phyloP scores from a whole-genome alignment of 2,797 vertebrate genomes.

The Arnoldichthys spilopterus region DNA sequence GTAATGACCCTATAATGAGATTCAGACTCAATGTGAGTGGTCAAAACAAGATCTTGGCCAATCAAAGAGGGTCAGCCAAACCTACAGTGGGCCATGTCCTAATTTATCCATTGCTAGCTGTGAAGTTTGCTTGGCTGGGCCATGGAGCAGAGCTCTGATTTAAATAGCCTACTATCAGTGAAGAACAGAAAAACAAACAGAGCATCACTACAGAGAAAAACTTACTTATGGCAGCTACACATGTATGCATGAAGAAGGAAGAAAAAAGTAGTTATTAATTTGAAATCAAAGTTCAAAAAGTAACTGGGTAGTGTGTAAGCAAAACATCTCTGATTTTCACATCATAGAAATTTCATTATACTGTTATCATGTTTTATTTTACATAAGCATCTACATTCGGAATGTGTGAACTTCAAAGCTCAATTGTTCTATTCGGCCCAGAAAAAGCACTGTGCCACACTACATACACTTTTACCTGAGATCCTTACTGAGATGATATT shows the following conservation, averaged over 20 bases:
- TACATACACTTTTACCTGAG: slow-evolving; percentile 19
- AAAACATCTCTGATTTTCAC: not conserved
- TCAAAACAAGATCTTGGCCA: not conserved
- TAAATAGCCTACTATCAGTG: not conserved
- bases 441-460: not conserved
- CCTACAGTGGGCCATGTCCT: slow-evolving; percentile 10
- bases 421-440: too few species aligned
- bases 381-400: not conserved
- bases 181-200: too few species aligned
- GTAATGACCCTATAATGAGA: slow-evolving; percentile 1
- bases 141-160: not conserved
- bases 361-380: not conserved
- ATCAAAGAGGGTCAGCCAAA: not conserved
- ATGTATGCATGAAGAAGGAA: slow-evolving; percentile 11
- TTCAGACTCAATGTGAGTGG: not conserved
- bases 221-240: slow-evolving; percentile 51
- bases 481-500: slow-evolving; percentile 41
- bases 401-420: not conserved
- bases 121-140: not conserved
- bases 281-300: not conserved
- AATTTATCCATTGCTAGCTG: not conserved
- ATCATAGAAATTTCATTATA: not conserved
- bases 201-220: not conserved
- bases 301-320: not conserved
- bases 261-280: slow-evolving; percentile 4